Base-by-base conservation (phyloP, 1,140 invertebrate genomes). In the Drosophila burlai region DNA sequence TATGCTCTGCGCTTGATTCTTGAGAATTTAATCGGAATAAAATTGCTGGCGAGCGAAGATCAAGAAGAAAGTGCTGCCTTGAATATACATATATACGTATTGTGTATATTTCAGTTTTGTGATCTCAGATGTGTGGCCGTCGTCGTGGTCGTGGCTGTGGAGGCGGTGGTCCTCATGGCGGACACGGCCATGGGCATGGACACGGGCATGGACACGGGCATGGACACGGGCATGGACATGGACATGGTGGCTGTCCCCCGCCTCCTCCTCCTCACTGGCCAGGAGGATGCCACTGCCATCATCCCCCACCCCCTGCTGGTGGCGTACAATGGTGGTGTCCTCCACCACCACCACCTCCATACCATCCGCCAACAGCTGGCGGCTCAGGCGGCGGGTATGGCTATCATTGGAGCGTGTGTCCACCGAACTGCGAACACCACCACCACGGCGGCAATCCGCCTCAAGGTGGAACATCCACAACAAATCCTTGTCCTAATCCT, bases 81-180 rank as follows among this genome's bases (percentile, higher is more conserved):
- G 21, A 7, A 24, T 15, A 47, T 47, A 47, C 9, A 50, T 11
- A 10, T 38, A 38, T 38, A 21, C 13, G n/a, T 40, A 40, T 55
- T 55, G 54, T 55, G 36, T 55, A 16, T 38, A 55, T 55, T 55
- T 55, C 54, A 55, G 54, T 55, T 24, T 55, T 55, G 34, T 38
- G 34, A 6, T 40, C 54, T 11, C 21, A n/a, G 54, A 55, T 55
- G 54, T 36, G 54, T 55, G 54, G 54, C 15, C 34, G 5, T 26
- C 26, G 26, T 26, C 26, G 26, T 26, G 26, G 26, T 24, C 24
- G 24, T 26, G 3, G 26, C 34, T 55, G 54, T 55, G 15, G 11
- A 21, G 43, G 54, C 15, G 36, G 36, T 11, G 15, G 36, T 40
- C 54, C 8, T 21, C 26, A 26, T 26, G 49, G 49, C 26, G 26